phyloP scores from a whole-genome alignment of 2,797 vertebrate genomes.

The Prionace glauca region DNA sequence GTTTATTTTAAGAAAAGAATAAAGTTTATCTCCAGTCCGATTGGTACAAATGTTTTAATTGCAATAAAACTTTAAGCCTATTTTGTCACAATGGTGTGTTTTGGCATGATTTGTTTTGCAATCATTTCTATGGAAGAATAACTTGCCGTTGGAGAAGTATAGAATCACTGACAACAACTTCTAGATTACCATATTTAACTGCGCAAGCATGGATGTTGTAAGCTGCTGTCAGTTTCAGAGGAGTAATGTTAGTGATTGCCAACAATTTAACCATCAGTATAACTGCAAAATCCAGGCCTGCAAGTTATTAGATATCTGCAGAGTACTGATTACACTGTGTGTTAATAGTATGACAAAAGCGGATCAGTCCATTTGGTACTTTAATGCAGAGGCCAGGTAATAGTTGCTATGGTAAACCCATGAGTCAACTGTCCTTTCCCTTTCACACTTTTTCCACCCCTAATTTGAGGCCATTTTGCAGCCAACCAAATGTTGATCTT shows the following conservation, averaged over 20 bases:
- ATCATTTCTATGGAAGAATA: background rate
- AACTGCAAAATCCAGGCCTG: background rate
- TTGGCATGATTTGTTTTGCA: background rate
- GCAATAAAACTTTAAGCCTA: slow-evolving; percentile 16
- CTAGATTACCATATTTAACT: background rate
- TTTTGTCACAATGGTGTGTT: slow-evolving; percentile 8
- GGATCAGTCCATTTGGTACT: background rate
- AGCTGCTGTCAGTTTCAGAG: background rate
- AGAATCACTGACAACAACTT: background rate
- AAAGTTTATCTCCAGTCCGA: slow-evolving; percentile 4
- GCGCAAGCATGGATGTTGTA: background rate
- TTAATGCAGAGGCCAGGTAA: background rate
- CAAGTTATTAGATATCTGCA: background rate
- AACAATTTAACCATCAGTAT: background rate
- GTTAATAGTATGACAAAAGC: background rate
- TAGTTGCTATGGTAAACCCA: background rate
- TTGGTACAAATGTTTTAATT: slow-evolving; percentile 30
- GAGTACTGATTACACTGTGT: background rate
- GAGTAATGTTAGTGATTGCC: background rate
- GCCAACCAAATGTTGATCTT: background rate
- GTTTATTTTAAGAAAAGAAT: background rate
- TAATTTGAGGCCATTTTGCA: too few species aligned
- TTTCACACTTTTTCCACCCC: background rate
- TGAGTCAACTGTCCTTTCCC: background rate
- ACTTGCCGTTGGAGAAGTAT: background rate